phyloP scores from a whole-genome alignment of 2,113 vertebrate genomes.

The Mormyrus lacerda region DNA sequence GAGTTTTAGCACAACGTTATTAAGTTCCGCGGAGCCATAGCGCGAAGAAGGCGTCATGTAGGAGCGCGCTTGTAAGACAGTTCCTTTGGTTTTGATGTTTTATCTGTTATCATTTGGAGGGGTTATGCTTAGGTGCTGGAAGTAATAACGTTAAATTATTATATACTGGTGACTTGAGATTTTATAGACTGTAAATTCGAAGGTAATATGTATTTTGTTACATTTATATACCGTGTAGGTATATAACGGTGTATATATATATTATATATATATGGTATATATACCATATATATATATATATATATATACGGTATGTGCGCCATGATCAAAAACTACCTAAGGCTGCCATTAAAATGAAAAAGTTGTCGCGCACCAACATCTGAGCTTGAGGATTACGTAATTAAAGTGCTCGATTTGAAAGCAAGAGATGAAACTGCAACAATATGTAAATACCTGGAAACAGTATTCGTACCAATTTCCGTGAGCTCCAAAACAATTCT shows the following conservation, averaged over 20 bases:
- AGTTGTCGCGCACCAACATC: slow-evolving; percentile 23
- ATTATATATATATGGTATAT: too few species aligned
- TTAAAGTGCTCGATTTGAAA: slow-evolving; percentile 1
- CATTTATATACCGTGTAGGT: neutral
- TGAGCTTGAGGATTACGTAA: slow-evolving; percentile 29
- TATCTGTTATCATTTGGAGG: neutral
- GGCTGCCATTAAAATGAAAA: slow-evolving; percentile 8
- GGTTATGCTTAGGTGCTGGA: neutral
- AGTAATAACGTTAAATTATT: neutral
- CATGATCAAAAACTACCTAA: neutral
- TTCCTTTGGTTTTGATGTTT: neutral
- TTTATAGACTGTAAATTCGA: neutral
- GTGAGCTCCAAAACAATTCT: neutral
- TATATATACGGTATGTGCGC: neutral
- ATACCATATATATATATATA: neutral
- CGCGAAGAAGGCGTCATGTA: slow-evolving; percentile 11
- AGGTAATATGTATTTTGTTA: neutral
- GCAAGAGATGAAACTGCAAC: neutral
- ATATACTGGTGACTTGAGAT: neutral
- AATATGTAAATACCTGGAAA: neutral
- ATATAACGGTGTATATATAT: neutral
- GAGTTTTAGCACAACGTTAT: slow-evolving; percentile 13
- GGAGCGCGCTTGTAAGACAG: slow-evolving; percentile 8
- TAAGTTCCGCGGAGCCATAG: neutral
- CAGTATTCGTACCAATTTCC: too few species aligned